These are phyloP conservation scores for Prionailurus bengalensis DNA, from an alignment of 2,113 vertebrate genomes.

Conservation along the genomic window DNA sequence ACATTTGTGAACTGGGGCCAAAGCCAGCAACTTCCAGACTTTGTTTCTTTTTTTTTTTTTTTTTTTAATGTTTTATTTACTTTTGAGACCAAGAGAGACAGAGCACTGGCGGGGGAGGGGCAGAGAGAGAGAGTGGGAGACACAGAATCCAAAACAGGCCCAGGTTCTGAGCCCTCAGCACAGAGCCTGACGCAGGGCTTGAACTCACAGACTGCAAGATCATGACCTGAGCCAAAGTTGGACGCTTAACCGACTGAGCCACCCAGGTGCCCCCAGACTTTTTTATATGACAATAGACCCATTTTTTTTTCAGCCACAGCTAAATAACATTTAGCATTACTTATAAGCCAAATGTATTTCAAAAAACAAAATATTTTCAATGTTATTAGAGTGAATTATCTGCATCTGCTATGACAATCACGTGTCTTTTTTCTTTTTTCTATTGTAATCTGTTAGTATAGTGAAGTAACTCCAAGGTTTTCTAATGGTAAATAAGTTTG, in stretches of 20 bases:
- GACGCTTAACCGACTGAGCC: too few species aligned
- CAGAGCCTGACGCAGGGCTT: too few species aligned
- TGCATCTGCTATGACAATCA: not conserved
- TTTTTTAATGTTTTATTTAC: too few species aligned
- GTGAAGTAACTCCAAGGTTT: not conserved
- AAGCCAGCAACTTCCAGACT: not conserved
- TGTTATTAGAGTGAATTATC: not conserved
- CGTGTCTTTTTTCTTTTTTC: not conserved
- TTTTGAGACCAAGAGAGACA: too few species aligned
- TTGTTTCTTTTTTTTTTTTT: not conserved
- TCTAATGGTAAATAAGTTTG: not conserved
- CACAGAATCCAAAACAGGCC: too few species aligned
- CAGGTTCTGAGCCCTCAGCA: too few species aligned
- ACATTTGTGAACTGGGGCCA: not conserved
- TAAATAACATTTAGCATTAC: not conserved
- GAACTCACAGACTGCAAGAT: too few species aligned
- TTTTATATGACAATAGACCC: not conserved
- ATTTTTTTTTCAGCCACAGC: not conserved
- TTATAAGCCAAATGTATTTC: not conserved
- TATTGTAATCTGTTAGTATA: not conserved
- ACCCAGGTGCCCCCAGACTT: not conserved
- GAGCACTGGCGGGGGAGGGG: too few species aligned
- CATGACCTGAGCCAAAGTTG: too few species aligned
- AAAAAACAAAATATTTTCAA: not conserved
- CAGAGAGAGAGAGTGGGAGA: too few species aligned